A percentile compares a stretch with the other conserved stretches of the same genome.
Conservation (phyloP, 2,888 invertebrate genomes). For the Lysandra bellargus region DNA sequence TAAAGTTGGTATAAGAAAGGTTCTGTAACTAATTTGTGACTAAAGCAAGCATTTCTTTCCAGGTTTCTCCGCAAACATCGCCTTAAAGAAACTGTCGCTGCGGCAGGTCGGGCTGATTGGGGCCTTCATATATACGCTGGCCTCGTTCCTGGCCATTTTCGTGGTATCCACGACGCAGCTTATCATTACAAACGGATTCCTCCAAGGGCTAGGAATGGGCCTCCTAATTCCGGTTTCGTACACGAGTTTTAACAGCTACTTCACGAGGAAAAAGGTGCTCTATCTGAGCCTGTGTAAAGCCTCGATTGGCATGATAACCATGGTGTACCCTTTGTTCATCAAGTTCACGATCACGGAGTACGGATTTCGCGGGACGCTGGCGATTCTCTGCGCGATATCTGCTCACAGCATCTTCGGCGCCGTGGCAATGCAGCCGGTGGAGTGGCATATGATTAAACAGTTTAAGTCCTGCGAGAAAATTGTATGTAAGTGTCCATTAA, state of each 20-base stretch:
- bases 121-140: constrained; percentile 82
- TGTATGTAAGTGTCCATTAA: constrained; percentile 61
- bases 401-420: constrained; percentile 85
- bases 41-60: constrained; percentile 47
- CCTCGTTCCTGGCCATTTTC: constrained; percentile 83
- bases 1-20: background rate
- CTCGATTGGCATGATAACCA: constrained; percentile 83
- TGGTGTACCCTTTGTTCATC: constrained; percentile 84
- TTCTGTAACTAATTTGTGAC: background rate
- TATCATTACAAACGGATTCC: constrained; percentile 82
- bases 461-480: constrained; percentile 66
- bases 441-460: constrained; percentile 83
- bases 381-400: constrained; percentile 84
- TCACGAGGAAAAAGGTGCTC: constrained; percentile 84
- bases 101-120: constrained; percentile 85
- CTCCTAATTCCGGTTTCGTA: constrained; percentile 86
- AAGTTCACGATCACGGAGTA: constrained; percentile 82
- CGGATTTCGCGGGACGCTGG: constrained; percentile 87
- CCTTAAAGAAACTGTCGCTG: constrained; percentile 83
- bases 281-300: constrained; percentile 87
- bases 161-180: constrained; percentile 82
- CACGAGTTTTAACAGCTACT: constrained; percentile 87
- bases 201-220: constrained; percentile 85
- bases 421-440: constrained; percentile 85
- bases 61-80: constrained; percentile 85